phyloP scores from a whole-genome alignment of 2,113 vertebrate genomes.

The Saccopteryx bilineata region DNA sequence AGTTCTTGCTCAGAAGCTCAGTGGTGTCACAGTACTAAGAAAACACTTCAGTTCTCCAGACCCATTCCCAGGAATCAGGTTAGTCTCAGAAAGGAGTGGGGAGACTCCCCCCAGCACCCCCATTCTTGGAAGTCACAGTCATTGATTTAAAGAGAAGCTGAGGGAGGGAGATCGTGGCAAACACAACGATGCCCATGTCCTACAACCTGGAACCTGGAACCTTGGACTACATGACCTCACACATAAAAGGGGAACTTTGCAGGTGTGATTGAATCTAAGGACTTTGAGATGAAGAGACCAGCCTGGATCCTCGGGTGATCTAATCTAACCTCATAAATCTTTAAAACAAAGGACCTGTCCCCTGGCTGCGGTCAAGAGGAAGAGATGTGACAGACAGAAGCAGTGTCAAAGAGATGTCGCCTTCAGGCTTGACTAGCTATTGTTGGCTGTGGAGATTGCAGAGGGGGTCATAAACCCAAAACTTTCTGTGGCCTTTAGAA shows the following conservation, averaged over 20 bases:
- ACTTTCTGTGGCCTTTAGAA: neutral
- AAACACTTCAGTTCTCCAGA: constrained; percentile 47
- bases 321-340: neutral
- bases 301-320: neutral
- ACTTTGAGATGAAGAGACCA: neutral
- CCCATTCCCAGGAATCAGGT: constrained; percentile 12
- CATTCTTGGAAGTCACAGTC: neutral
- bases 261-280: neutral
- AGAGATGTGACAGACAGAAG: neutral
- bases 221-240: neutral
- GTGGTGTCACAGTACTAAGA: neutral
- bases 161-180: neutral
- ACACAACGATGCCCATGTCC: neutral
- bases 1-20: constrained; percentile 52
- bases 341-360: neutral
- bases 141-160: constrained; percentile 45
- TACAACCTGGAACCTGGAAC: neutral
- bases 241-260: neutral
- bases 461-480: neutral
- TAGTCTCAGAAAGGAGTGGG: neutral
- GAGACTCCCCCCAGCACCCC: too few species aligned
- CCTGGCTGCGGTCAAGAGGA: neutral
- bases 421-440: neutral
- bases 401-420: neutral
- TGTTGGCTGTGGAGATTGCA: neutral